Conservation (phyloP, 2,797 vertebrate species). For the Tamandua tetradactyla region DNA sequence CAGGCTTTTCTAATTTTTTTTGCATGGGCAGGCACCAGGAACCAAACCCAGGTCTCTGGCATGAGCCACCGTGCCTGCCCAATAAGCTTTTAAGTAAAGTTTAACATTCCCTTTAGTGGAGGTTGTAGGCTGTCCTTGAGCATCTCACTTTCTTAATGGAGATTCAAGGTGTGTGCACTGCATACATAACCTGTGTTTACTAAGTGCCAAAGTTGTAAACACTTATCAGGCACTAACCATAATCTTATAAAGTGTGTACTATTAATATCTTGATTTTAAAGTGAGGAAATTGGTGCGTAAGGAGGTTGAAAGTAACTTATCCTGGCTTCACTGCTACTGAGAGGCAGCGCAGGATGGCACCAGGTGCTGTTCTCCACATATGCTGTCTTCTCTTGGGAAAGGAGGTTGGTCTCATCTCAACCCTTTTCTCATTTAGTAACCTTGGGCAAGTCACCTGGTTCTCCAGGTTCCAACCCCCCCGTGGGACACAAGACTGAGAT, state of each 20-base stretch:
- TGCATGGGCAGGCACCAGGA: too few relatives aligned
- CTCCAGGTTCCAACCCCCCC: not conserved
- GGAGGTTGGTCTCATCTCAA: not conserved
- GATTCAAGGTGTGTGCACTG: not conserved
- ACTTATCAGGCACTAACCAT: not conserved
- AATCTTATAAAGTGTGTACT: not conserved
- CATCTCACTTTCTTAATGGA: not conserved
- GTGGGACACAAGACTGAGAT: not conserved
- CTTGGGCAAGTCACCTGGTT: not conserved
- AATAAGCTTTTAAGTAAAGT: too few relatives aligned
- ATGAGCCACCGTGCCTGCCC: too few relatives aligned
- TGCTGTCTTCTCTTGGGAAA: not conserved
- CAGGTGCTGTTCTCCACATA: not conserved
- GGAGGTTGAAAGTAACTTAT: not conserved
- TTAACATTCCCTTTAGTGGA: not conserved
- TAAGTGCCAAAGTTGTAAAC: not conserved
- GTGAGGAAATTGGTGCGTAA: not conserved
- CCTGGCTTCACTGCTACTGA: not conserved
- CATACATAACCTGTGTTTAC: not conserved
- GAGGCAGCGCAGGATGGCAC: not conserved
- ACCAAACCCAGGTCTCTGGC: too few relatives aligned
- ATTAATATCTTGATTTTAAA: not conserved
- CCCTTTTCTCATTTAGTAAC: not conserved
- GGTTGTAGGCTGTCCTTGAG: not conserved
- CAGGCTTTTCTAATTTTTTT: slow-evolving; percentile 18